Percentiles rank a stretch among this genome's conserved stretches.
phyloP scores from a whole-genome alignment of 2,888 invertebrate species.

The Mesorhabditis sp. region DNA sequence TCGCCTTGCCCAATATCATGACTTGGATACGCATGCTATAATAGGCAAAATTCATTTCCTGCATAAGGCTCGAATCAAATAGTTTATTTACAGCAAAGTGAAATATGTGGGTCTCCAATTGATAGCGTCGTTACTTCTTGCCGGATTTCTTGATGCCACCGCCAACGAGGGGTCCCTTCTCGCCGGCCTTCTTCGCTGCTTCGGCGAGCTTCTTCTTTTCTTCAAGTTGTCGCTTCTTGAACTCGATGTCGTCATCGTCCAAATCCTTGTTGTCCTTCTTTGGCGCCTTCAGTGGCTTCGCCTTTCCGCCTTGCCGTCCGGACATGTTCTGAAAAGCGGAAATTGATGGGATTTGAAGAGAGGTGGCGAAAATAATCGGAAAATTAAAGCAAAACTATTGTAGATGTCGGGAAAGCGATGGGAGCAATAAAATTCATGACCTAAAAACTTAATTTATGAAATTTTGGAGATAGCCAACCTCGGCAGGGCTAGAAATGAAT shows the following conservation, averaged over 20 bases:
- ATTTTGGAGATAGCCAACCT: too few species aligned
- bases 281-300: slow-evolving; percentile 52
- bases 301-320: slow-evolving; percentile 54
- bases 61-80: too few species aligned
- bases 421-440: too few species aligned
- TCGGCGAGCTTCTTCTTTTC: slow-evolving; percentile 55
- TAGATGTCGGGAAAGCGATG: too few species aligned
- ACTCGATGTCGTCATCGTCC: slow-evolving; percentile 51
- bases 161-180: slow-evolving; percentile 52
- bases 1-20: too few species aligned
- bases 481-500: too few species aligned
- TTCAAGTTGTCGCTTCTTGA: slow-evolving; percentile 55
- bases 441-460: too few species aligned
- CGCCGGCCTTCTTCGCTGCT: slow-evolving; percentile 44
- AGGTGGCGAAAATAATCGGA: too few species aligned
- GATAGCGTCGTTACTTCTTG: slow-evolving; percentile 29
- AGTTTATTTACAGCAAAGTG: not conserved
- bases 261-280: slow-evolving; percentile 48
- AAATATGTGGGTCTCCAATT: too few species aligned
- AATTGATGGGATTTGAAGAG: not conserved
- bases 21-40: too few species aligned
- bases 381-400: too few species aligned
- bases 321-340: slow-evolving; percentile 40
- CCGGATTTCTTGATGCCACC: slow-evolving; percentile 56
- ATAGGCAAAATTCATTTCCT: too few species aligned